phyloP scores from a whole-genome alignment of 2,888 invertebrate species.

The Pseudeuparius sepicola region DNA sequence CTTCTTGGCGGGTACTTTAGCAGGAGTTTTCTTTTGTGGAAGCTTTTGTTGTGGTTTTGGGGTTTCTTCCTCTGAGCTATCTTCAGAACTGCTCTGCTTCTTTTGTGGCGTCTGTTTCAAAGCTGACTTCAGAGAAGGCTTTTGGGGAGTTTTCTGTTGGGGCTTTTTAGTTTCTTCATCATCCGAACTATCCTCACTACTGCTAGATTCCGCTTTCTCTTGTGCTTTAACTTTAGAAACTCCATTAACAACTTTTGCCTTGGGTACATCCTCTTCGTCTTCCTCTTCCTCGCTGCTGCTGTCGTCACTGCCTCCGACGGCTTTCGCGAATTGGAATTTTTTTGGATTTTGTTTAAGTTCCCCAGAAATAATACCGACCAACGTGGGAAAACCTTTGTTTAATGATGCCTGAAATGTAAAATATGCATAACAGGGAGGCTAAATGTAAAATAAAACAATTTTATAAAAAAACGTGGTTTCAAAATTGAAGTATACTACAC shows the following conservation, averaged over 20 bases:
- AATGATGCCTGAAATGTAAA: too few species aligned
- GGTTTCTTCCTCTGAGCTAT: constrained; percentile 24
- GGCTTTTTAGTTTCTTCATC: constrained; percentile 29
- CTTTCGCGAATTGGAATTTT: too few species aligned
- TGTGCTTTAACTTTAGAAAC: constrained; percentile 11
- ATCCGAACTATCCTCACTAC: constrained; percentile 28
- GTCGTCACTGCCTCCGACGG: constrained; percentile 9
- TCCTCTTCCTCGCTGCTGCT: constrained; percentile 25
- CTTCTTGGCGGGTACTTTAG: not conserved
- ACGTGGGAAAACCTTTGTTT: too few species aligned
- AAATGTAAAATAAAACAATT: too few species aligned
- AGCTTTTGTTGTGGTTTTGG: not conserved
- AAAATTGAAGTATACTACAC: too few species aligned
- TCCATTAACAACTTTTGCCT: constrained; percentile 17
- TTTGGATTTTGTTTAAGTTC: too few species aligned
- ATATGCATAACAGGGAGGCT: too few species aligned
- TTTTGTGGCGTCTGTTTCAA: constrained; percentile 10
- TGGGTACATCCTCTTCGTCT: constrained; percentile 23
- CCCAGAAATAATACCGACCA: too few species aligned
- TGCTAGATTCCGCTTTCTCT: constrained; percentile 16
- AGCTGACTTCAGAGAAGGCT: not conserved
- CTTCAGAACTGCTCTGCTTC: constrained; percentile 23
- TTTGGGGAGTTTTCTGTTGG: not conserved
- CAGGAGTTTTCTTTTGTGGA: not conserved
- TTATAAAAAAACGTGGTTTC: too few species aligned